Evolutionary conservation across 2,113 vertebrate genomes (phyloP).

Genomic region (Lipophrys pholis): DNA sequence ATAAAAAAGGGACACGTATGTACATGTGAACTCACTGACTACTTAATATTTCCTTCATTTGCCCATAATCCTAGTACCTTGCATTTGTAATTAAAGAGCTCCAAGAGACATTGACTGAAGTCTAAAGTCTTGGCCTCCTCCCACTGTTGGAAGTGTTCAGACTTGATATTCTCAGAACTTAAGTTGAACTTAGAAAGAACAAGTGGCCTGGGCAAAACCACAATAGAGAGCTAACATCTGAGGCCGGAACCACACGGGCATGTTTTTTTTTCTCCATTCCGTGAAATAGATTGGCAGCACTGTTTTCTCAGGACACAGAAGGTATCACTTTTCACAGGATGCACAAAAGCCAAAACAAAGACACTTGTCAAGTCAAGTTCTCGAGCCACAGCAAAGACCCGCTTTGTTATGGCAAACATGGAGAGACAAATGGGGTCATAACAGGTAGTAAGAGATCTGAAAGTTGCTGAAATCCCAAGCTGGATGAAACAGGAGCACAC

Average conservation of each 20-base stretch:
- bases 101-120: neutral
- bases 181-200: conserved; percentile 29
- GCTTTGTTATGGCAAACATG: neutral
- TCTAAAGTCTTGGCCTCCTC: conserved; percentile 10
- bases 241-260: conserved; percentile 18
- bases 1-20: neutral
- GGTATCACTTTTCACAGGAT: conserved; percentile 55
- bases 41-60: neutral
- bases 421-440: neutral
- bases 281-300: conserved; percentile 7
- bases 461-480: conserved; percentile 14
- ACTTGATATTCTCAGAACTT: conserved; percentile 35
- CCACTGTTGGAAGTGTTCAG: conserved; percentile 28
- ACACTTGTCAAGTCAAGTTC: conserved; percentile 27
- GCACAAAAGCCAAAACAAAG: conserved; percentile 50
- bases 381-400: conserved; percentile 15
- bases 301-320: conserved; percentile 39
- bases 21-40: conserved; percentile 3
- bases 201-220: conserved; percentile 14
- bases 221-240: neutral
- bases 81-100: no score
- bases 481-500: conserved; percentile 19
- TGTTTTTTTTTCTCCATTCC: conserved; percentile 12
- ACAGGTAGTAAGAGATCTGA: conserved; percentile 25
- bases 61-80: neutral